A percentile compares a stretch with the other conserved stretches of the same genome.
These are phyloP conservation scores for Drosophila rubida DNA, from an alignment of 2,888 invertebrate species.

Conservation along the genomic window DNA sequence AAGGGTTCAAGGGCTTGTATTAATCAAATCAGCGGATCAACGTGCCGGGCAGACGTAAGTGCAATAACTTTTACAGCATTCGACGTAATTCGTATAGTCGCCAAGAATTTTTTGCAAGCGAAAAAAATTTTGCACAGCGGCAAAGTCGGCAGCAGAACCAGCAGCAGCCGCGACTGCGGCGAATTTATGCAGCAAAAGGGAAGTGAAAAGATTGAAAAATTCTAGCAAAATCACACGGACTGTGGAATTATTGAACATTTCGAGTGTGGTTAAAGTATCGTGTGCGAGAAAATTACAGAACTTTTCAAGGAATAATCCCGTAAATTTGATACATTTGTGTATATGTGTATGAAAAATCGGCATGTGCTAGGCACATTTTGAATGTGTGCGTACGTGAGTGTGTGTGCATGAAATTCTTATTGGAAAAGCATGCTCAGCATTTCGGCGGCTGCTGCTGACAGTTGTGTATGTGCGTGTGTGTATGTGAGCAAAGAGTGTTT, in stretches of 20 bases:
- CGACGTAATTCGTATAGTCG: constrained; percentile 47
- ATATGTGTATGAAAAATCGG: constrained; percentile 66
- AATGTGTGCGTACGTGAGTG: constrained; percentile 12
- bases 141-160: constrained; percentile 54
- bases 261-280: constrained; percentile 35
- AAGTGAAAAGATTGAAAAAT: constrained; percentile 66
- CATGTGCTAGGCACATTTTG: constrained; percentile 57
- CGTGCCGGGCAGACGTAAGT: constrained; percentile 74
- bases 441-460: constrained; percentile 65
- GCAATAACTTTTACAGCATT: constrained; percentile 40
- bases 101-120: constrained; percentile 56
- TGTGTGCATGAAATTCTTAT: constrained; percentile 69
- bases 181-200: constrained; percentile 64
- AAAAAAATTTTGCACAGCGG: constrained; percentile 75
- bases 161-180: constrained; percentile 61
- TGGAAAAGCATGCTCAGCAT: constrained; percentile 79
- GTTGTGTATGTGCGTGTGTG: constrained; percentile 41
- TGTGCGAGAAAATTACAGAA: constrained; percentile 16
- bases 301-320: constrained; percentile 38
- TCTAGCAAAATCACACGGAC: constrained; percentile 43
- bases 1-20: constrained; percentile 60
- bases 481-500: constrained; percentile 22
- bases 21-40: constrained; percentile 47
- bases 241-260: constrained; percentile 29
- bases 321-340: constrained; percentile 58